A percentile compares a stretch with the other conserved stretches of the same genome.
Conservation (phyloP, 2,113 vertebrate genomes). For the Craseonycteris thonglongyai region DNA sequence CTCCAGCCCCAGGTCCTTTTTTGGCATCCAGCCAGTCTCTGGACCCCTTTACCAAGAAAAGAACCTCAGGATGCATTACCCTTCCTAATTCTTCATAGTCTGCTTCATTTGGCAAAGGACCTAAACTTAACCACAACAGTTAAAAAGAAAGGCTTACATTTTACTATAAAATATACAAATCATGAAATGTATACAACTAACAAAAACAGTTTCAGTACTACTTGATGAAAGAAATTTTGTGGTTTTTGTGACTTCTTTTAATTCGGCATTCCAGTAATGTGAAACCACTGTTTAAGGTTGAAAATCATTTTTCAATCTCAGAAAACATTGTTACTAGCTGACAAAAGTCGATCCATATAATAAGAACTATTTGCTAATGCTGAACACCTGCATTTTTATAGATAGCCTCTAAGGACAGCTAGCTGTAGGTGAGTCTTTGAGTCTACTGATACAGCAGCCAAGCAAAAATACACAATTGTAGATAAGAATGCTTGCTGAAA, state of each 20-base stretch:
- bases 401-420: slow-evolving; percentile 80
- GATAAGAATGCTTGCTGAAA: slow-evolving; percentile 58
- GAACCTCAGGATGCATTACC: slow-evolving; percentile 47
- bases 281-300: slow-evolving; percentile 83
- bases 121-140: slow-evolving; percentile 76
- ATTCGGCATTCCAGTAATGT: slow-evolving; percentile 82
- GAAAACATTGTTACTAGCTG: slow-evolving; percentile 84
- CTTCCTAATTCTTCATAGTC: slow-evolving; percentile 72
- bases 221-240: slow-evolving; percentile 79
- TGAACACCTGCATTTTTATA: slow-evolving; percentile 87
- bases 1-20: not conserved
- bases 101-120: slow-evolving; percentile 74
- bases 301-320: slow-evolving; percentile 87
- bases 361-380: slow-evolving; percentile 85
- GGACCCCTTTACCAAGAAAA: slow-evolving; percentile 44
- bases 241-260: slow-evolving; percentile 11
- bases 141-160: slow-evolving; percentile 73
- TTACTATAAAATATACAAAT: slow-evolving; percentile 79
- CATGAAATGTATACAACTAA: slow-evolving; percentile 81
- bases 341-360: slow-evolving; percentile 83
- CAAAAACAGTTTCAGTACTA: slow-evolving; percentile 76
- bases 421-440: slow-evolving; percentile 73
- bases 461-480: slow-evolving; percentile 72
- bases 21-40: slow-evolving; percentile 24
- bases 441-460: slow-evolving; percentile 83